Conservation (phyloP, 2,888 invertebrate genomes). For the Microdon myrmicae region DNA sequence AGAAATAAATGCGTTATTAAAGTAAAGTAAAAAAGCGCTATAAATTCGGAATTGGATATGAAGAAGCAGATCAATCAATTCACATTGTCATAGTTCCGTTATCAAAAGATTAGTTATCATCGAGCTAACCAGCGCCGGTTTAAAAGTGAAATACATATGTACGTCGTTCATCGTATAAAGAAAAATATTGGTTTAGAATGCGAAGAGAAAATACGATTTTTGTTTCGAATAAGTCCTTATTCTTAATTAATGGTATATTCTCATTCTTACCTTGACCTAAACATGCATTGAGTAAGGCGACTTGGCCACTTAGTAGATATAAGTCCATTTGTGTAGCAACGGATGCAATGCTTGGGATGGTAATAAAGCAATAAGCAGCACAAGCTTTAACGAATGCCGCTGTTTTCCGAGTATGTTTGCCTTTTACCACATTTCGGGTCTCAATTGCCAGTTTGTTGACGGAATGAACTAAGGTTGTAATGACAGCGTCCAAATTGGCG, state of each 20-base stretch:
- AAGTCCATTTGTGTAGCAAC: slow-evolving; percentile 83
- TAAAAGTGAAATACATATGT: too few relatives aligned
- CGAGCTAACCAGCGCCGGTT: too few relatives aligned
- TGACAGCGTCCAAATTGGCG: slow-evolving; percentile 88
- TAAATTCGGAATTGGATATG: too few relatives aligned
- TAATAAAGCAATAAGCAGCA: slow-evolving; percentile 94
- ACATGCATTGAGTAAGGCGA: slow-evolving; percentile 88
- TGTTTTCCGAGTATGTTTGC: slow-evolving; percentile 82
- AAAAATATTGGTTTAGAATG: too few relatives aligned
- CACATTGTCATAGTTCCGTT: too few relatives aligned
- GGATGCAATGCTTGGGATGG: slow-evolving; percentile 92
- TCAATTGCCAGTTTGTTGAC: slow-evolving; percentile 83
- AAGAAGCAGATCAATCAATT: too few relatives aligned
- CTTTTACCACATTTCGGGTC: slow-evolving; percentile 75
- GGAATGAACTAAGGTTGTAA: slow-evolving; percentile 86
- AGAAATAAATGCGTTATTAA: too few relatives aligned
- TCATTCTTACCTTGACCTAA: slow-evolving; percentile 82
- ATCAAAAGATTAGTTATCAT: too few relatives aligned
- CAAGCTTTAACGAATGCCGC: slow-evolving; percentile 92
- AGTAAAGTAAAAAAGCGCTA: too few relatives aligned
- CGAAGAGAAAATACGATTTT: too few relatives aligned
- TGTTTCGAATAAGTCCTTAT: not conserved
- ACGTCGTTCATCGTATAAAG: too few relatives aligned
- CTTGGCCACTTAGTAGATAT: slow-evolving; percentile 88
- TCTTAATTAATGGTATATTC: not conserved